These are phyloP conservation scores for Salvelinus alpinus DNA, from an alignment of 2,113 vertebrate species.

Conservation along the genomic window DNA sequence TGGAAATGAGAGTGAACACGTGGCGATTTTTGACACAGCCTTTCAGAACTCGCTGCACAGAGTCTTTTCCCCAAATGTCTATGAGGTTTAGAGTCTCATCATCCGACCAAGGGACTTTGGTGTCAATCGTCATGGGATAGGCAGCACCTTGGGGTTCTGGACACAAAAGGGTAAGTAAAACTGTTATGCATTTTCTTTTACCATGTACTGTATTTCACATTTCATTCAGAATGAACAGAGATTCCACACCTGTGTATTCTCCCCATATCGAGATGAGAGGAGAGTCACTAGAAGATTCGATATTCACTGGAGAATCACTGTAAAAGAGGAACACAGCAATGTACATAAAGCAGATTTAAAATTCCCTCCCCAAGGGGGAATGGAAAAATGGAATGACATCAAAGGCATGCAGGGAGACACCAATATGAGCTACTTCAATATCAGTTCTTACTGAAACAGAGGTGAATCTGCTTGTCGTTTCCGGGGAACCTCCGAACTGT, in stretches of 20 bases:
- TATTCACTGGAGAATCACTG: conserved; percentile 61
- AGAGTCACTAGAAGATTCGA: conserved; percentile 63
- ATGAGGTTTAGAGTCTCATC: conserved; percentile 71
- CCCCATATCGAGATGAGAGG: conserved; percentile 73
- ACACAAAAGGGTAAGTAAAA: conserved; percentile 1
- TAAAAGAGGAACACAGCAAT: conserved; percentile 5
- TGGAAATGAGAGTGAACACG: conserved; percentile 71
- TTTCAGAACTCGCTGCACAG: conserved; percentile 65
- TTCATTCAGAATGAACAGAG: not conserved
- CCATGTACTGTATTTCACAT: not conserved
- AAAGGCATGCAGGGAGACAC: too few relatives aligned
- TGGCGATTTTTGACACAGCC: conserved; percentile 71
- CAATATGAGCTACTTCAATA: not conserved
- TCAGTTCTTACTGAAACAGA: conserved; percentile 50
- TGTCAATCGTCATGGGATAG: conserved; percentile 43
- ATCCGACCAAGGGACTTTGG: conserved; percentile 71
- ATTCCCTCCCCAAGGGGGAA: too few relatives aligned
- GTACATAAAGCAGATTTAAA: too few relatives aligned
- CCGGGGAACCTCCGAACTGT: conserved; percentile 41
- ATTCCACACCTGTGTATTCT: conserved; percentile 71
- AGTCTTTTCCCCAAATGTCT: conserved; percentile 73
- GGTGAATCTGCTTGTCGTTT: conserved; percentile 42
- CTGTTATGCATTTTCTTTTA: not conserved
- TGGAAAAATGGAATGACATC: too few relatives aligned
- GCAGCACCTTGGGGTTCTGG: conserved; percentile 60